Percentiles rank a stretch among this genome's conserved stretches.
Conservation (phyloP, 1,140 invertebrate genomes). For the Listronotus bonariensis region DNA sequence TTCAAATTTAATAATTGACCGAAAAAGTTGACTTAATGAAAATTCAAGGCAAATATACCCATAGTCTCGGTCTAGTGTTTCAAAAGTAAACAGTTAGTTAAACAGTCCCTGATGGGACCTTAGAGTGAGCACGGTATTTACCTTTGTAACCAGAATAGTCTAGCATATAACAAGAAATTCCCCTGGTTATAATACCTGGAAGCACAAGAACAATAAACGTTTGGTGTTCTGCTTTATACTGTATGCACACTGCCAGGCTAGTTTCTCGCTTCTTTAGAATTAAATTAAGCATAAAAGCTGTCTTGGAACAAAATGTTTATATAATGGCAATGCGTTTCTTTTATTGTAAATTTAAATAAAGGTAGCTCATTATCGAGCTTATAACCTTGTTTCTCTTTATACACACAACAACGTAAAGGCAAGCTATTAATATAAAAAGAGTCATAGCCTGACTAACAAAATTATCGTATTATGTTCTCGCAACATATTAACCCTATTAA, state of each 20-base stretch:
- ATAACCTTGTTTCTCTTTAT: too few relatives aligned
- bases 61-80: constrained; percentile 20
- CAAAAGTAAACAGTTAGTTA: constrained; percentile 34
- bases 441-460: too few relatives aligned
- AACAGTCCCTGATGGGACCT: constrained; percentile 26
- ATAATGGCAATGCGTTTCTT: not conserved
- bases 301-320: constrained; percentile 1
- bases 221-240: constrained; percentile 17
- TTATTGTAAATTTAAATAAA: not conserved
- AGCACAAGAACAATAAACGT: constrained; percentile 30
- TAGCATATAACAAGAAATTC: constrained; percentile 33
- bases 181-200: constrained; percentile 29
- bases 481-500: too few relatives aligned
- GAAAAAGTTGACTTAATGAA: constrained; percentile 24
- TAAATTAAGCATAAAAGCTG: constrained; percentile 10
- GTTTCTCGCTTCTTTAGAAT: constrained; percentile 17
- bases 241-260: constrained; percentile 15
- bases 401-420: too few relatives aligned
- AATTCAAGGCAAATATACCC: constrained; percentile 27
- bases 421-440: too few relatives aligned
- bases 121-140: constrained; percentile 30
- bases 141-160: constrained; percentile 33
- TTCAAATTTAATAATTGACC: constrained; percentile 31
- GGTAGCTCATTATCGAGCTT: too few relatives aligned
- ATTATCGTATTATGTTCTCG: too few relatives aligned